Percentiles rank a stretch among this genome's conserved stretches.
Conservation (phyloP, 1,140 invertebrate genomes). For the Drosophila mayri region DNA sequence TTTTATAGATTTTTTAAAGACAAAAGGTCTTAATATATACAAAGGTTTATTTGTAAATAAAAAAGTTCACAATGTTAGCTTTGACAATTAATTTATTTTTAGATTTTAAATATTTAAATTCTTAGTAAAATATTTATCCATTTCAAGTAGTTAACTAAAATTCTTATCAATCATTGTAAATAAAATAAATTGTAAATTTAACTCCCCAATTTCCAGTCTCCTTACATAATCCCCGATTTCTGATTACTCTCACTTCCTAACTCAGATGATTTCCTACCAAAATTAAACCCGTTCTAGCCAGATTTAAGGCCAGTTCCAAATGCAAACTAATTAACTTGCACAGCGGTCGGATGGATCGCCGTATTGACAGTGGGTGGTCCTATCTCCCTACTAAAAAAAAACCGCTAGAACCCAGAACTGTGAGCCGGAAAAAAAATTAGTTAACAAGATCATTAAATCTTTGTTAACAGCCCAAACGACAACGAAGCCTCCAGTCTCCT, state of each 20-base stretch:
- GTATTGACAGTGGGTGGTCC: slow-evolving; percentile 65
- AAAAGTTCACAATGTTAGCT: background rate
- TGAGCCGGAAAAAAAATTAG: slow-evolving; percentile 59
- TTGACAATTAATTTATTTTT: background rate
- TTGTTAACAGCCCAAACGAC: slow-evolving; percentile 60
- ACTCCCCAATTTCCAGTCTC: background rate
- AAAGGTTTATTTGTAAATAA: background rate
- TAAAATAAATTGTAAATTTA: background rate
- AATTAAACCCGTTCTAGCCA: slow-evolving; percentile 38
- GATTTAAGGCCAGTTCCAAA: slow-evolving; percentile 42
- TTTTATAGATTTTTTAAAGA: background rate
- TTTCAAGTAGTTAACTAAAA: background rate
- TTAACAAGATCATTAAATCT: slow-evolving; percentile 83
- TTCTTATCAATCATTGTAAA: background rate
- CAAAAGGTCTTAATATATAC: background rate
- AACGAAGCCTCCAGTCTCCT: background rate
- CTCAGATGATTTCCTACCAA: background rate
- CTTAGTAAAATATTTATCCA: background rate
- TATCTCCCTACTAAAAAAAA: background rate
- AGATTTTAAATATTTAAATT: background rate
- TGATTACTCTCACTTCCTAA: slow-evolving; percentile 8
- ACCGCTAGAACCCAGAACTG: slow-evolving; percentile 19
- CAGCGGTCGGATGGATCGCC: slow-evolving; percentile 41
- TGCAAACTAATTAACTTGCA: slow-evolving; percentile 73
- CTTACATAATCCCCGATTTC: background rate